Evolutionary conservation across 2,113 vertebrate species (phyloP), one percentile per base, ranked within the genome.

Genomic region (Urocitellus parryii): DNA sequence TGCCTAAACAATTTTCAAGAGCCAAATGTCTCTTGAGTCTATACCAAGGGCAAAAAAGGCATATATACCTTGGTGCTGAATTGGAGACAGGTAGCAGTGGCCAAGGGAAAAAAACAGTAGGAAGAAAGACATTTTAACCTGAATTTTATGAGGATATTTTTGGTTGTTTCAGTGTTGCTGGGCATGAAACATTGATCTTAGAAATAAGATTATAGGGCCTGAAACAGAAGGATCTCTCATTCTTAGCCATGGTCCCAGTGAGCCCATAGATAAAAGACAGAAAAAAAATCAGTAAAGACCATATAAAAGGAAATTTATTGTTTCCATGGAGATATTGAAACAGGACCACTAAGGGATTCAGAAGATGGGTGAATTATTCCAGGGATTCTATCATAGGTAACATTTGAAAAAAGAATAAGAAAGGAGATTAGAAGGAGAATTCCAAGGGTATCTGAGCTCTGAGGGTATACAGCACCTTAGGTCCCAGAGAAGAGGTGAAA

Each of bases 391-490:
- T 2, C 14, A 2, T 13, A 80, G 12, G 2, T 45, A 37, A 27
- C 0, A 42, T 2, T 0, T 74, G 48, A 74, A 32, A 70, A 1
- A 29, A 83, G 48, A 80, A 45, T 16, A 12, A 18, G 1, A 17
- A 14, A 48, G 12, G 37, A 5, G 0, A 0, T n/a, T 1, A 5
- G 0, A 24, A 5, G 22, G 8, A 61, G 12, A 56, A 63, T 82
- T 20, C 3, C 4, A 5, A 45, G 9, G 1, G 0, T 2, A 2
- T 22, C 24, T 53, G 74, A 61, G 1, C 4, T 83, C 17, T 76
- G n/a, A 86, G 13, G 0, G 0, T 53, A 27, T 8, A 1, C 0
- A 77, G 63, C 7, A 42, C 0, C 0, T 48, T 37, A 20, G 39
- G 4, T 4, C 0, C 8, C 25, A 42, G 2, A 27, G 56, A 70